Evolutionary conservation across 1,140 invertebrate genomes (phyloP).

Genomic region (Drosophila suzukii): DNA sequence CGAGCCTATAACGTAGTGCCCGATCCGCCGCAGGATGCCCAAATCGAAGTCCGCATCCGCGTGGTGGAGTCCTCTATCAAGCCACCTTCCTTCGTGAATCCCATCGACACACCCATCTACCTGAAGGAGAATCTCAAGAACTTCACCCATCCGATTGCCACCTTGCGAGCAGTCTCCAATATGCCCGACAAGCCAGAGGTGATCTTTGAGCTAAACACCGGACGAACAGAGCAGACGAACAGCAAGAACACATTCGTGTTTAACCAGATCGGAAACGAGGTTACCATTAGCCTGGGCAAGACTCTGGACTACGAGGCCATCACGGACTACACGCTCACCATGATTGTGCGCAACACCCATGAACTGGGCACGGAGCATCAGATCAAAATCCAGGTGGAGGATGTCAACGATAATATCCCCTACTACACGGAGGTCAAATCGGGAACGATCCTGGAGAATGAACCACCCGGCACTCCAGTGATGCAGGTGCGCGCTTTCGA

Average conservation of each 20-base stretch:
- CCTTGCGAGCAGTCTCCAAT: conserved; percentile 90
- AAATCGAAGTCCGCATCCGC: conserved; percentile 91
- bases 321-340: conserved; percentile 92
- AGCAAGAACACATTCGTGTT: conserved; percentile 91
- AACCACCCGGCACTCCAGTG: conserved; percentile 91
- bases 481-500: conserved; percentile 95
- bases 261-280: conserved; percentile 88
- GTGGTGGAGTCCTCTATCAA: conserved; percentile 95
- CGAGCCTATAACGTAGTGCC: conserved; percentile 91
- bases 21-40: conserved; percentile 86
- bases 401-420: conserved; percentile 95
- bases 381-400: conserved; percentile 90
- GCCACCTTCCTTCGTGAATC: conserved; percentile 89
- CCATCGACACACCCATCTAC: conserved; percentile 86
- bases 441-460: conserved; percentile 93
- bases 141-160: conserved; percentile 88
- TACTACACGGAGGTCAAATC: conserved; percentile 91
- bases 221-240: conserved; percentile 93
- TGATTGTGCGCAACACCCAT: conserved; percentile 93
- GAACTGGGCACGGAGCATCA: conserved; percentile 91
- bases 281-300: conserved; percentile 90
- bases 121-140: conserved; percentile 90
- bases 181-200: conserved; percentile 89
- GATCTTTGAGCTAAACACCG: conserved; percentile 91
- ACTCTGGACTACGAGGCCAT: conserved; percentile 93